These are phyloP conservation scores for Poeciliopsis turrubarensis DNA, from an alignment of 2,113 vertebrate species.

Conservation along the genomic window DNA sequence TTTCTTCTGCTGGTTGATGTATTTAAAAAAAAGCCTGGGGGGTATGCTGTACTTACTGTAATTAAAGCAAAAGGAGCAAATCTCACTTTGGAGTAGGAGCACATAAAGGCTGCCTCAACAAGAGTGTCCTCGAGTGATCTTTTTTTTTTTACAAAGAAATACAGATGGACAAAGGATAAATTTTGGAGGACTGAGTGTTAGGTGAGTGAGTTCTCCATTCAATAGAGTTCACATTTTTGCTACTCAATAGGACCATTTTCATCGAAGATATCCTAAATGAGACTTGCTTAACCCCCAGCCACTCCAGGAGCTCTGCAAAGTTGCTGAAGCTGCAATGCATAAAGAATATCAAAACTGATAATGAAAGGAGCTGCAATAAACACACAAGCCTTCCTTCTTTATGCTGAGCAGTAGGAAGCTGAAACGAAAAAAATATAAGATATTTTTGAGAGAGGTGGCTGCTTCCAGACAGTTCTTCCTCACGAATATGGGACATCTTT, in stretches of 20 bases:
- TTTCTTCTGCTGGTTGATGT: constrained; percentile 79
- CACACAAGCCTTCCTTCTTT: constrained; percentile 35
- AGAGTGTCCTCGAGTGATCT: constrained; percentile 50
- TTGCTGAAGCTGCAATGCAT: constrained; percentile 72
- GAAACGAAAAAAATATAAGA: constrained; percentile 8
- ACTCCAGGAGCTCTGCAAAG: constrained; percentile 54
- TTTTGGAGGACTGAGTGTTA: constrained; percentile 42
- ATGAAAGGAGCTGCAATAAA: constrained; percentile 58
- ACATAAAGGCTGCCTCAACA: constrained; percentile 56
- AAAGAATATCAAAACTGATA: constrained; percentile 62
- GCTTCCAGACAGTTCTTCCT: constrained; percentile 22
- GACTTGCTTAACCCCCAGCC: constrained; percentile 54
- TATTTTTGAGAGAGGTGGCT: constrained; percentile 12
- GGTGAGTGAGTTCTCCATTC: constrained; percentile 16
- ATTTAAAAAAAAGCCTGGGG: constrained; percentile 75
- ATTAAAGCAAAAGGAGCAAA: constrained; percentile 75
- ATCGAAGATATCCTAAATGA: constrained; percentile 35
- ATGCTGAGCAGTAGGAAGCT: constrained; percentile 17
- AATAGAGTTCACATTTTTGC: constrained; percentile 22
- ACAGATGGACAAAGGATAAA: constrained; percentile 42
- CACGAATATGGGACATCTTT: constrained; percentile 12
- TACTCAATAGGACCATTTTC: constrained; percentile 17
- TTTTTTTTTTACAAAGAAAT: constrained; percentile 44
- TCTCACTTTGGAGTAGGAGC: constrained; percentile 55
- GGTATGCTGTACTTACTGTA: constrained; percentile 76